Conservation (phyloP, 2,888 invertebrate species). For the Idaea aversata region DNA sequence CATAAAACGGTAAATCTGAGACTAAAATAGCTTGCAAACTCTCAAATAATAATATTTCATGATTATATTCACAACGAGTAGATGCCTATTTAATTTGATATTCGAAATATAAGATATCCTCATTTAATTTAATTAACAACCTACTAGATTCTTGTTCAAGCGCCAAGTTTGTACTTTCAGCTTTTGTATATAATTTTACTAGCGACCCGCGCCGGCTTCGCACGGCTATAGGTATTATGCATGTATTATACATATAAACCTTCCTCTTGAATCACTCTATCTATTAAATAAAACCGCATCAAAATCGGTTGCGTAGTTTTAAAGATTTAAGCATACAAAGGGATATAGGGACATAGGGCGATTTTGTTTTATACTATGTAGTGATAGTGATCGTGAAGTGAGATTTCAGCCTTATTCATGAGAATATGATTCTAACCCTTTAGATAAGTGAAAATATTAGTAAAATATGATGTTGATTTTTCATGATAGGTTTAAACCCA, state of each 20-base stretch:
- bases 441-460: too few relatives aligned
- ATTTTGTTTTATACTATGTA: too few relatives aligned
- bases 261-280: too few relatives aligned
- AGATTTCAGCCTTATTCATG: not conserved
- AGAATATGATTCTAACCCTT: not conserved
- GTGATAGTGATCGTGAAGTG: too few relatives aligned
- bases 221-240: too few relatives aligned
- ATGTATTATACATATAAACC: too few relatives aligned
- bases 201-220: too few relatives aligned
- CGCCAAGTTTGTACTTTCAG: not conserved
- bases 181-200: not conserved
- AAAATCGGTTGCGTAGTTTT: too few relatives aligned
- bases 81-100: not conserved
- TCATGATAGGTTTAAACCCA: not conserved
- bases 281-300: too few relatives aligned
- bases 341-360: too few relatives aligned
- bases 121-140: slow-evolving; percentile 22
- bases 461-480: not conserved
- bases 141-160: not conserved
- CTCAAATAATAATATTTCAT: slow-evolving; percentile 9
- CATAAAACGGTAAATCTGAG: slow-evolving; percentile 11
- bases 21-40: slow-evolving; percentile 14
- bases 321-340: too few relatives aligned
- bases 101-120: slow-evolving; percentile 31
- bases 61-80: slow-evolving; percentile 17